Evolutionary conservation across 2,888 invertebrate species (phyloP), one percentile per base, ranked within the genome.

Genomic region (Arctia plantaginis): DNA sequence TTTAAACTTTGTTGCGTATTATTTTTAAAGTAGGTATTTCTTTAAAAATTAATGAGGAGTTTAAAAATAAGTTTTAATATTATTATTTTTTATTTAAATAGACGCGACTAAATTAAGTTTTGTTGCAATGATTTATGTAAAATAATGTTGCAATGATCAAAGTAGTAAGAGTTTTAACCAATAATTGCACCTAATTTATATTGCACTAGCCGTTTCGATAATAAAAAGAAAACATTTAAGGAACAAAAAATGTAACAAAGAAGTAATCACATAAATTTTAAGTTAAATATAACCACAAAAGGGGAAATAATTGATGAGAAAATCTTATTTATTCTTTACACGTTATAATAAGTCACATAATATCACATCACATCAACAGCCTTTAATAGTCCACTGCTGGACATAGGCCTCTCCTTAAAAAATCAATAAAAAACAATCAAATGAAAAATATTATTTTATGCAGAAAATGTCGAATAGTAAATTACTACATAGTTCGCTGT

Each of bases 401-500:
- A n/a, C n/a, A n/a, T 47, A 47, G 47, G 20, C 20, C 18, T 18
- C 18, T 18, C 18, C 47, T 47, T 13, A 15, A 12, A 55, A 27
- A 59, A 59, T 55, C 30, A 15, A 27, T 2, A 13, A 30, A 59
- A 59, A 30, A 30, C 0, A 15, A 27, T 30, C 15, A 30, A 6
- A 18, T 30, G 15, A 30, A 62, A 62, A 18, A 30, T 15, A 27
- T 3, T 59, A 66, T 66, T 66, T 27, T 8, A 8, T 55, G 55
- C 59, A 59, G 8, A 39, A 62, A 82, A 82, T 76, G 66, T 71
- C 23, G 67, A 27, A 33, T 71, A 78, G 76, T 71, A 84, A 84
- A 82, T 80, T 76, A 77, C 77, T 71, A n/a, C n/a, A n/a, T n/a
- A 70, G 73, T 77, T 55, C 73, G 75, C 75, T 76, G 55, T 75